Evolutionary conservation across 1,140 invertebrate genomes (phyloP), one percentile per base, ranked within the genome.

Genomic region (Mizuhopecten yessoensis): DNA sequence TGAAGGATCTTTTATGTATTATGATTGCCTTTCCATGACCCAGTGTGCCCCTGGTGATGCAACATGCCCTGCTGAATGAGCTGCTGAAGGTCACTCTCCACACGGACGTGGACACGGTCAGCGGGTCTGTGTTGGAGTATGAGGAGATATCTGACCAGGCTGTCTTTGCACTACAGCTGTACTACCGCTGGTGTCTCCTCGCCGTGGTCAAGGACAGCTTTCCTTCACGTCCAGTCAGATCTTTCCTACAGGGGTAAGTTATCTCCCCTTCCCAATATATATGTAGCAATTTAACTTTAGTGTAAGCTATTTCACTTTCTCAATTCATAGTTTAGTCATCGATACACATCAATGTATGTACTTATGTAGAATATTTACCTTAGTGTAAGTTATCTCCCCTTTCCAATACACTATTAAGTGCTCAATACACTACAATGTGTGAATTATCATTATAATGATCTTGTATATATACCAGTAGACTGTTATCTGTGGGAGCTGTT

Each of bases 121-220:
- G 93, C 45, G 92, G 93, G 45, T 90, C 91, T 34, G 93, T 94
- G 23, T 90, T 92, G 17, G 94, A 94, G 57, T 91, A 92, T 42
- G 86, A 90, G 11, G 90, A 39, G 39, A 88, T 95, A 23, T 92
- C 92, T 0, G 93, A 94, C 29, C 87, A 93, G 33, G 93, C 93
- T 17, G 90, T 93, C 10, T 95, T 95, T 91, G 90, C 94, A 34
- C 88, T 95, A 88, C 94, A 95, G 86, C 92, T 95, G 0, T 95
- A 93, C 88, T 94, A 95, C 88, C 92, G 95, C 93, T 95, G 94
- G 95, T 94, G 94, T 92, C 87, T 95, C 13, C 89, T 93, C 86
- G 93, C 93, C 49, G 93, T 95, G 20, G 93, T 95, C 0, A 92
- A 92, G 75, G 95, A 95, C 91, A 95, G 94, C 49, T 95, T 95